Conservation (phyloP, 2,888 invertebrate genomes). For the Pardosa pseudoannulata region DNA sequence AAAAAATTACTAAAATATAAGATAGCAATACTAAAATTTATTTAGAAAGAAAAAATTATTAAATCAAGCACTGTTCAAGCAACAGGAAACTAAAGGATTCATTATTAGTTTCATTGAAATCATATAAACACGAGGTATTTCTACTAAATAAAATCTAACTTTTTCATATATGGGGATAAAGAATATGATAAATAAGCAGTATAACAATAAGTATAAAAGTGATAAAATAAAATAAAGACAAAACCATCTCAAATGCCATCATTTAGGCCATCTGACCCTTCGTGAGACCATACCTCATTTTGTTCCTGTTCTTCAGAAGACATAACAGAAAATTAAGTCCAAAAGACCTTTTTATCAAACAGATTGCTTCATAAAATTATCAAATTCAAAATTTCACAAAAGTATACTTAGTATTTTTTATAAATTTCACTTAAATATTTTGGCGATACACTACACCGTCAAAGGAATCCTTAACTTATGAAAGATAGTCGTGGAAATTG, state of each 20-base stretch:
- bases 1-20: too few species aligned
- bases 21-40: too few species aligned
- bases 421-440: neutral
- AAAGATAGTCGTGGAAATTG: conserved; percentile 1
- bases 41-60: too few species aligned
- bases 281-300: neutral
- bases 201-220: too few species aligned
- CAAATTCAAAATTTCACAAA: neutral
- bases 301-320: conserved; percentile 14
- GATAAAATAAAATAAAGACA: too few species aligned
- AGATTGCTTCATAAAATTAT: neutral
- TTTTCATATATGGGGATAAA: too few species aligned
- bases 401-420: neutral
- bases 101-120: too few species aligned
- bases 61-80: too few species aligned
- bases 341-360: neutral
- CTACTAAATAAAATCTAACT: too few species aligned
- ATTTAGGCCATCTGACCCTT: neutral
- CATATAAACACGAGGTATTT: too few species aligned
- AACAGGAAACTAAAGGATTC: too few species aligned
- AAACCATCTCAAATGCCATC: neutral
- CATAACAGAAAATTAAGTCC: neutral
- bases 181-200: too few species aligned
- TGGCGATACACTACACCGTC: neutral
- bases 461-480: neutral